Percentiles rank a stretch among this genome's conserved stretches.
Conservation (phyloP, 35 echinoderm and acorn worm genomes). For the Eucidaris tribuloides region DNA sequence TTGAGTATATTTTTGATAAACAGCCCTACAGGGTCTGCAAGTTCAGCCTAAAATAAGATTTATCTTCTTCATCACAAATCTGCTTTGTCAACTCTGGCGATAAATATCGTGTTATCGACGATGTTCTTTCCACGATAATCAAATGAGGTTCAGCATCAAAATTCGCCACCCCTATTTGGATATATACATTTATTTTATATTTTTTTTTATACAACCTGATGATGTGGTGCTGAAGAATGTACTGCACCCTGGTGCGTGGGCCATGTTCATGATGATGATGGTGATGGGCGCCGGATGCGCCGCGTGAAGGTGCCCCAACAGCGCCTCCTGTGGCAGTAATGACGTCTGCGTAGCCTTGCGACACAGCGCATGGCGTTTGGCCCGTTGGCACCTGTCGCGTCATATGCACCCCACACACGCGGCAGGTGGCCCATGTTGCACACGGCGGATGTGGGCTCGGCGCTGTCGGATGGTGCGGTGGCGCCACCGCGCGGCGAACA, state of each 20-base stretch:
- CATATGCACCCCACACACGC: constrained; percentile 90
- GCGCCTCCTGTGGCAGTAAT: constrained; percentile 63
- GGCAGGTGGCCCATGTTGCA: constrained; percentile 94
- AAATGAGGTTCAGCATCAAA: no score
- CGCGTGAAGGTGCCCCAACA: constrained; percentile 56
- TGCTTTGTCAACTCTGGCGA: no score
- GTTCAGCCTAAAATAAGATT: no score
- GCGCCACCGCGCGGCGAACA: constrained; percentile 29
- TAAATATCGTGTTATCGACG: no score
- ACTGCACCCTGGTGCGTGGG: constrained; percentile 63
- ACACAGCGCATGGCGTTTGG: constrained; percentile 60
- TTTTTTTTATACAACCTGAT: constrained; percentile 1
- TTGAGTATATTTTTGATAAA: no score
- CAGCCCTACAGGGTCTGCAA: no score
- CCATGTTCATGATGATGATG: constrained; percentile 59
- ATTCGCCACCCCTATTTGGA: no score
- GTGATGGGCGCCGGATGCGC: constrained; percentile 39
- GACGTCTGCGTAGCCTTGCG: constrained; percentile 67
- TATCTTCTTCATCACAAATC: no score
- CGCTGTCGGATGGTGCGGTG: constrained; percentile 18
- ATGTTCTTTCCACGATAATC: no score
- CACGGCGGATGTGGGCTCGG: constrained; percentile 79
- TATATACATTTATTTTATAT: background rate
- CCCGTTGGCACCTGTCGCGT: no score
- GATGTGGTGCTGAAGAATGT: constrained; percentile 63